phyloP scores from a whole-genome alignment of 2,888 invertebrate genomes.

The Heliconius aoede region DNA sequence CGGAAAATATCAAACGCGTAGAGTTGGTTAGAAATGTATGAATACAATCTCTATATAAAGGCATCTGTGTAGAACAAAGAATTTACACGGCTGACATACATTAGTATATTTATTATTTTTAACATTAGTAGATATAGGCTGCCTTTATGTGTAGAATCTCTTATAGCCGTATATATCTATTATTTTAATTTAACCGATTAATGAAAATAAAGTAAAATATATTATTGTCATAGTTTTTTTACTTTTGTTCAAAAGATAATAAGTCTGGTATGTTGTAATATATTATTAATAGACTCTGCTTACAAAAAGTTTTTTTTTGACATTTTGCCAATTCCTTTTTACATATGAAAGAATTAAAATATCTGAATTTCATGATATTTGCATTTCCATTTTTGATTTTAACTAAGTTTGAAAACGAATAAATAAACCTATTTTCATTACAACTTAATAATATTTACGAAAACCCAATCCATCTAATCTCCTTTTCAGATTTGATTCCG shows the following conservation, averaged over 20 bases:
- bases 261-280: too few species aligned
- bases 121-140: too few species aligned
- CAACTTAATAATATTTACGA: neutral
- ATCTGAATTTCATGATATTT: neutral
- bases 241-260: neutral
- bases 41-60: constrained; percentile 46
- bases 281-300: neutral
- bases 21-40: constrained; percentile 8
- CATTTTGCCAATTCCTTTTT: neutral
- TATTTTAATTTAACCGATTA: too few species aligned
- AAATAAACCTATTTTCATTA: neutral
- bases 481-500: neutral
- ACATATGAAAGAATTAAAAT: neutral
- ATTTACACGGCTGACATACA: constrained; percentile 36
- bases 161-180: too few species aligned
- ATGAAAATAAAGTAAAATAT: too few species aligned
- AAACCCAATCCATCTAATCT: neutral
- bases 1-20: constrained; percentile 44
- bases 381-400: neutral
- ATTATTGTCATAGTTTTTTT: too few species aligned
- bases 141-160: too few species aligned
- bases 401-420: neutral
- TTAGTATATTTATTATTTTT: constrained; percentile 43
- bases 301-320: neutral
- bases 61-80: constrained; percentile 48